These are phyloP conservation scores for Plutella xylostella DNA, from an alignment of 2,888 invertebrate genomes.

Conservation along the genomic window DNA sequence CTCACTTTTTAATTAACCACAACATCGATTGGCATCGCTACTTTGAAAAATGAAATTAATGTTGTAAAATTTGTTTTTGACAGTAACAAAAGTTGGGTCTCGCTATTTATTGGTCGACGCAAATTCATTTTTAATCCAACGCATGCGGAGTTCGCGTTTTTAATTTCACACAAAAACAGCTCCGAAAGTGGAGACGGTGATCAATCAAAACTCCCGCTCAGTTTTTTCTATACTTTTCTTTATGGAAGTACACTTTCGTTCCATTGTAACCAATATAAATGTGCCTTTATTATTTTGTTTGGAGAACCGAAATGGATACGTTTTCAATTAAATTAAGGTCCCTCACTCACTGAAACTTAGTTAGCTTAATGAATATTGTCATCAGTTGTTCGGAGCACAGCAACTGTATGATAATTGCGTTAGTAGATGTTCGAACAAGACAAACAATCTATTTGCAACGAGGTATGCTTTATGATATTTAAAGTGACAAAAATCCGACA, in stretches of 20 bases:
- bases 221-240: slow-evolving; percentile 45
- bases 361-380: slow-evolving; percentile 40
- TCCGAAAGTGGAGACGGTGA: slow-evolving; percentile 46
- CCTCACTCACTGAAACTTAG: slow-evolving; percentile 8
- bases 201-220: slow-evolving; percentile 63
- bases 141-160: slow-evolving; percentile 60
- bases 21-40: not conserved
- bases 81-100: slow-evolving; percentile 39
- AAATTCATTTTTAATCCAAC: slow-evolving; percentile 64
- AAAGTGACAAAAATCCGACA: slow-evolving; percentile 7
- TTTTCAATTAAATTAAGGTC: slow-evolving; percentile 51
- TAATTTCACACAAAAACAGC: slow-evolving; percentile 66
- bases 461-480: slow-evolving; percentile 19
- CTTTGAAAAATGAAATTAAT: slow-evolving; percentile 27
- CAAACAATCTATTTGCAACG: too few relatives aligned
- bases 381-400: slow-evolving; percentile 13
- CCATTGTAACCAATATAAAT: slow-evolving; percentile 58
- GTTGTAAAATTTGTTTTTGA: slow-evolving; percentile 43
- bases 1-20: not conserved
- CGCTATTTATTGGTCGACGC: slow-evolving; percentile 44
- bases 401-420: too few relatives aligned
- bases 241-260: slow-evolving; percentile 62
- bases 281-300: slow-evolving; percentile 57
- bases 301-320: slow-evolving; percentile 57
- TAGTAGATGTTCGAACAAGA: too few relatives aligned